These are phyloP conservation scores for Pteromalus puparum DNA, from an alignment of 1,140 invertebrate genomes.

Conservation along the genomic window DNA sequence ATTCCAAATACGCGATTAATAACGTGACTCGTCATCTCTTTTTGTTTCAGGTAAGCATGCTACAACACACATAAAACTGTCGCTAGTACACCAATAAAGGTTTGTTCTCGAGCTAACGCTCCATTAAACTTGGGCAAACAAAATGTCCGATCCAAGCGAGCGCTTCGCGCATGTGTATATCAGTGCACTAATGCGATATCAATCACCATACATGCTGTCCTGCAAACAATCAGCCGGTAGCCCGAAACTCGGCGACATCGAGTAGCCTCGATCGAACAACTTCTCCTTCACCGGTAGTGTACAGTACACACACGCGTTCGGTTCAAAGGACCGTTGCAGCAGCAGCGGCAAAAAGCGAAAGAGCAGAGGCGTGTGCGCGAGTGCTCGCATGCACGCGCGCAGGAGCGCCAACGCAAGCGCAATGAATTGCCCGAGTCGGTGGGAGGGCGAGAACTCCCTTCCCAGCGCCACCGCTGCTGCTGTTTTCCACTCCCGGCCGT, in stretches of 20 bases:
- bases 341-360: slow-evolving; percentile 19
- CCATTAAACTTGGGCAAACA: not conserved
- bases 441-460: not conserved
- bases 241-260: not conserved
- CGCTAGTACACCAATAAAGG: too few species aligned
- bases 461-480: slow-evolving; percentile 48
- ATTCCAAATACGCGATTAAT: too few species aligned
- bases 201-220: not conserved
- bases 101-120: not conserved
- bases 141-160: not conserved
- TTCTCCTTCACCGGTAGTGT: not conserved
- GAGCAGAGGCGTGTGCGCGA: slow-evolving; percentile 41
- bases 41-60: slow-evolving; percentile 46
- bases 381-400: slow-evolving; percentile 54
- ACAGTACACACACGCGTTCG: too few species aligned
- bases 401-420: slow-evolving; percentile 68
- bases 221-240: not conserved
- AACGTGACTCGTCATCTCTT: not conserved
- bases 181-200: not conserved
- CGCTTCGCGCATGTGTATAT: not conserved
- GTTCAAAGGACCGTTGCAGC: not conserved
- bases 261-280: slow-evolving; percentile 1
- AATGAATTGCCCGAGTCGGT: slow-evolving; percentile 45
- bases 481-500: slow-evolving; percentile 39
- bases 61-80: too few species aligned